A percentile compares a stretch with the other conserved stretches of the same genome.
These are phyloP conservation scores for Lepidonotus clava DNA, from an alignment of 2,888 invertebrate species.

Conservation along the genomic window DNA sequence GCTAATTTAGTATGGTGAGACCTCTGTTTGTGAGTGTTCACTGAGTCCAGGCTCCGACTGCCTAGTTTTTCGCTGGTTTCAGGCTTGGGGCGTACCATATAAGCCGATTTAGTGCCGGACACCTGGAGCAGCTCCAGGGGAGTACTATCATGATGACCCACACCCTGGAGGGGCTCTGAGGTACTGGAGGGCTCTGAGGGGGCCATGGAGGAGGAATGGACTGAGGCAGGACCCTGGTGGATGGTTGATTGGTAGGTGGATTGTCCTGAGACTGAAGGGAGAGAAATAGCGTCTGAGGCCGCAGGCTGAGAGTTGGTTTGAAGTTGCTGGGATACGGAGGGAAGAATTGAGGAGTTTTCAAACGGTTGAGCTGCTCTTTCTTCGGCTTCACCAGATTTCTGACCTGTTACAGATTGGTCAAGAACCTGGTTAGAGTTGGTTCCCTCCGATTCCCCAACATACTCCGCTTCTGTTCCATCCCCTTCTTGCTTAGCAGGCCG, in stretches of 20 bases:
- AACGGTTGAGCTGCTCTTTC: too few relatives aligned
- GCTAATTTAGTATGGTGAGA: slow-evolving; percentile 7
- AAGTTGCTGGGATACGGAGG: too few relatives aligned
- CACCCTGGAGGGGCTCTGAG: background rate
- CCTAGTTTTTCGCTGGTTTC: background rate
- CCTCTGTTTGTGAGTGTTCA: background rate
- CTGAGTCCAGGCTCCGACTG: background rate
- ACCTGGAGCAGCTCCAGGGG: background rate
- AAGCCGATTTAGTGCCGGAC: background rate
- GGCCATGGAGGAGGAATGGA: background rate
- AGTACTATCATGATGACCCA: too few relatives aligned
- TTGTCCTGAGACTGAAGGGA: background rate
- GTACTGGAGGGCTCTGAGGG: background rate
- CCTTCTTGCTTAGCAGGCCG: background rate
- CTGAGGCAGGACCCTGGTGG: background rate
- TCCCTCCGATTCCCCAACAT: background rate
- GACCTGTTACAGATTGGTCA: too few relatives aligned
- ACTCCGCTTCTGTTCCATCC: background rate
- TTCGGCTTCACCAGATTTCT: too few relatives aligned
- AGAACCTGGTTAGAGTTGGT: too few relatives aligned
- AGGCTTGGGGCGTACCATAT: background rate
- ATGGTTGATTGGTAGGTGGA: background rate
- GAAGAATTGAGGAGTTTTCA: too few relatives aligned
- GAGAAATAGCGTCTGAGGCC: too few relatives aligned
- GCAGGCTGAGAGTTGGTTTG: too few relatives aligned